These are phyloP conservation scores for Momotus momota DNA, from an alignment of 2,797 vertebrate species.

Conservation along the genomic window DNA sequence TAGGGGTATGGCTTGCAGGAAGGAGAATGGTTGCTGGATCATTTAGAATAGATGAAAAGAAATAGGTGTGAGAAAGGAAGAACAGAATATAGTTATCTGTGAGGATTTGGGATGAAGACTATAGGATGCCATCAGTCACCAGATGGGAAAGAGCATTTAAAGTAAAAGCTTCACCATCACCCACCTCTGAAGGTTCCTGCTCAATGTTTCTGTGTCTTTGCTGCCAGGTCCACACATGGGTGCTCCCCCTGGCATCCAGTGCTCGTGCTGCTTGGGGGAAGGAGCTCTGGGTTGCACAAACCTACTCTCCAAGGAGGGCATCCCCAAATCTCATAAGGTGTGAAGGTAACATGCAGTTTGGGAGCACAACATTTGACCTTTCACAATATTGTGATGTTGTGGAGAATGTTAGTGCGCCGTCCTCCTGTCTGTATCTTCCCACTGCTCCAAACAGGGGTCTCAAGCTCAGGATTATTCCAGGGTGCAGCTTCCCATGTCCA, in stretches of 20 bases:
- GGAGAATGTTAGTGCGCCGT: neutral
- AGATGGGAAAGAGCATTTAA: neutral
- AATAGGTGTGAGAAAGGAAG: neutral
- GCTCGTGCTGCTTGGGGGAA: accelerated
- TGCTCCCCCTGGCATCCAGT: neutral
- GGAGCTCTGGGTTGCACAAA: neutral
- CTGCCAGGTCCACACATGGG: accelerated
- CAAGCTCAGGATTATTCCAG: neutral
- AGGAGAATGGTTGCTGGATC: neutral
- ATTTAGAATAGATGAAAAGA: neutral
- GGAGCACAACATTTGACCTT: neutral
- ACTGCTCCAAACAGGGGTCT: accelerated
- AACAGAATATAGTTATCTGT: neutral
- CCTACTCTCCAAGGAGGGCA: neutral
- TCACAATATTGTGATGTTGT: neutral
- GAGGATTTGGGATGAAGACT: neutral
- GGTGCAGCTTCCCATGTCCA: neutral
- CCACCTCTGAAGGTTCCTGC: neutral
- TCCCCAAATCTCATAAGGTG: neutral
- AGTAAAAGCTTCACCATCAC: neutral
- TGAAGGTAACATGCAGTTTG: neutral
- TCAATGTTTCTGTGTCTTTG: neutral
- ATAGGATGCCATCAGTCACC: neutral
- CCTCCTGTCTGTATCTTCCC: neutral
- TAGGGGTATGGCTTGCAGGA: neutral